Base-by-base conservation (phyloP, 2,888 invertebrate species). In the Dione juno region DNA sequence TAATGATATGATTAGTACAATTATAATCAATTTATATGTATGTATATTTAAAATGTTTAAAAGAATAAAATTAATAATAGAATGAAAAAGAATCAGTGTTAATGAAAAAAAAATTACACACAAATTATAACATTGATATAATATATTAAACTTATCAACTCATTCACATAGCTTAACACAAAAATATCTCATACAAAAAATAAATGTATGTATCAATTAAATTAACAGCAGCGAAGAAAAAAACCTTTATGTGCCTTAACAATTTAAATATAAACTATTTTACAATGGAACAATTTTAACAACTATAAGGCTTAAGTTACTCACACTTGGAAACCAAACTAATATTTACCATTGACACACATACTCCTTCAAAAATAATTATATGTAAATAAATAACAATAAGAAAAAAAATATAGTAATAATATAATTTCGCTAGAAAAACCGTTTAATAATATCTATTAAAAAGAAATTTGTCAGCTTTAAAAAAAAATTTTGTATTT, bases 241-340 rank as follows among this genome's bases (percentile, higher is more conserved):
- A 48, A 37, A 50, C 13, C 35, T 48, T 40, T 40, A 50, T 50
- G 48, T 14, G 50, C 40, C 64, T 70, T 63, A 67, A 61, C 67
- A 70, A 63, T 61, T 63, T 54, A 59, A 61, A 66, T 57, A 67
- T 67, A 68, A 58, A 45, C 61, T 69, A 69, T 66, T 66, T 66
- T 66, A 66, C 53, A 66, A 28, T 45, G 64, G 57, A 69, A 48
- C 65, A 64, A 58, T 65, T 64, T 68, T 50, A 69, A 69, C 57
- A 50, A 65, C 21, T 64, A 59, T 48, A 68, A 71, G 71, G 71
- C 71, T 59, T 68, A 67, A 68, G 71, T 65, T 71, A 69, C 53
- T n/a, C 50, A 45, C 61, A 67, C n/a, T 43, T 28, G 59, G 21
- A 43, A 43, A 19, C 13, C 14, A n/a, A 19, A 59, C 8, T 54